phyloP scores from a whole-genome alignment of 2,113 vertebrate genomes.

The Mirounga angustirostris region DNA sequence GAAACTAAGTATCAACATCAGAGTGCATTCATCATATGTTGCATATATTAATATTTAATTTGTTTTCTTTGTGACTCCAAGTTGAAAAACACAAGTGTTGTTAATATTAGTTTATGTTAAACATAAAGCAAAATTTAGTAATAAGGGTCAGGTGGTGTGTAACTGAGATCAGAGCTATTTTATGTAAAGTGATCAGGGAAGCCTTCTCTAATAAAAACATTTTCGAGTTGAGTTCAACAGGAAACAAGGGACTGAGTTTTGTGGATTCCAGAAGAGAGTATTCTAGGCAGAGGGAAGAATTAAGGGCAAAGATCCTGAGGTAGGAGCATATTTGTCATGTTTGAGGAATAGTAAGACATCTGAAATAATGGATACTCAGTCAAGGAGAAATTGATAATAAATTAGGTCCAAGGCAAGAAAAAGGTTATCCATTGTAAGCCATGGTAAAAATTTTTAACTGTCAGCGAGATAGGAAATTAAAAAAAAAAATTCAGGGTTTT shows the following conservation, averaged over 20 bases:
- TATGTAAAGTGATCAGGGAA: background rate
- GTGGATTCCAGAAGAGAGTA: background rate
- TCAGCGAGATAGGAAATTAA: background rate
- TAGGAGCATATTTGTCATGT: too few relatives aligned
- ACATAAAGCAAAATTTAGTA: background rate
- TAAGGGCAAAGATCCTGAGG: background rate
- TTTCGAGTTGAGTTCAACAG: background rate
- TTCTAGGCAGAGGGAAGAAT: background rate
- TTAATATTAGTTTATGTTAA: conserved; percentile 5
- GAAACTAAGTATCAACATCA: conserved; percentile 42
- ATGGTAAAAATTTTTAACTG: background rate
- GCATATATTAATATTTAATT: conserved; percentile 21
- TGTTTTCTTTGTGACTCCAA: background rate
- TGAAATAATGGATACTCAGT: background rate
- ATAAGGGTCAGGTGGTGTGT: background rate
- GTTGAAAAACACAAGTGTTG: background rate
- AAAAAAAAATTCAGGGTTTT: background rate
- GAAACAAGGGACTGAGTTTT: background rate
- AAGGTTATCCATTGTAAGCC: background rate
- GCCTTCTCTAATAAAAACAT: background rate
- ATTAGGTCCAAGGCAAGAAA: background rate
- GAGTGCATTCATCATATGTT: conserved; percentile 16
- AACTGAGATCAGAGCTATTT: background rate
- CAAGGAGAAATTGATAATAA: background rate
- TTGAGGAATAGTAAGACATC: background rate